Evolutionary conservation across 1,140 invertebrate species (phyloP), one percentile per base, ranked within the genome.

Genomic region (Drosophila repletoides): DNA sequence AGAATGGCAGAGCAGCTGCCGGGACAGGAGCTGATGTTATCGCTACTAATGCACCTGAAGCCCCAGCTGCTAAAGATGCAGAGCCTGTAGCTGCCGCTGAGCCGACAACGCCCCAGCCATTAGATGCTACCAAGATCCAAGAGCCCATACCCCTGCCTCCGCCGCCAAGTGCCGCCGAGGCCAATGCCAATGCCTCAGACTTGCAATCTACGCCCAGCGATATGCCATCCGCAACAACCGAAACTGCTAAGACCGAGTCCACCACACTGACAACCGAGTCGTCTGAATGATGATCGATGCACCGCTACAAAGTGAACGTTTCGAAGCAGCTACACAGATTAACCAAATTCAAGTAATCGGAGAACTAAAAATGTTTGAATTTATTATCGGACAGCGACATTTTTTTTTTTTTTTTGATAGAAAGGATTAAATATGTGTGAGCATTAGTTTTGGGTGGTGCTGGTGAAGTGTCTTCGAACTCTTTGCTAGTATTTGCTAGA

Each of bases 131-230:
- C n/a, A 86, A 89, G 49, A 76, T 73, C 4, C 79, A 88, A 46
- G 76, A 86, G 40, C 68, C 88, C 34, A 89, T 89, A 49, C 88
- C 88, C 17, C 65, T 89, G 63, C 88, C 88, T 43, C 67, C 88
- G 14, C 88, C 88, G 43, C 64, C 76, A 19, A 77, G 33, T 51
- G 56, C 52, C 10, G 28, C 36, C 24, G 19, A 36, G 6, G 33
- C 26, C 0, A 9, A 34, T 2, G 5, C 22, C 6, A 45, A 55
- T 36, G 49, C 24, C 10, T 5, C 22, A 17, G 33, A 45, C 5
- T 3, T 36, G 7, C 29, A 38, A 14, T 14, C 45, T 10, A n/a
- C 19, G 5, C 7, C 10, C 2, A 14, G 2, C 9, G n/a, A 19
- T 12, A 22, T 14, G 21, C 5, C 53, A 9, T 4, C 43, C 3